Evolutionary conservation across 2,797 vertebrate species (phyloP).

Genomic region (Manis crassicaudata): DNA sequence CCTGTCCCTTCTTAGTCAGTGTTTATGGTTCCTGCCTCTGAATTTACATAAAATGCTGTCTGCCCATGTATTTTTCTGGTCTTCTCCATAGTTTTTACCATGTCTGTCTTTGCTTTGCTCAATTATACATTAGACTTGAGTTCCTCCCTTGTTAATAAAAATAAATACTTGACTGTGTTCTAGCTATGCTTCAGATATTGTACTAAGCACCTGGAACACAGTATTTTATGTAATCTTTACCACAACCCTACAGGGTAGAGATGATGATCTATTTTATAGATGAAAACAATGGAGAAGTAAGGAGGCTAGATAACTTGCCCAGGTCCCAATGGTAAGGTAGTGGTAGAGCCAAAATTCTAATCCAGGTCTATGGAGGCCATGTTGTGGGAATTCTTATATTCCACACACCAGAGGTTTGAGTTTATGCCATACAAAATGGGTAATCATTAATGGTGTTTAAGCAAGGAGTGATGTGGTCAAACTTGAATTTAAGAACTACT

Average conservation of each 20-base stretch:
- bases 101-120: neutral
- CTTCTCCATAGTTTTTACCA: neutral
- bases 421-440: neutral
- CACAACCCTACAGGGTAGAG: neutral
- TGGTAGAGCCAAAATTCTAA: slow-evolving; percentile 14
- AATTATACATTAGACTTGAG: neutral
- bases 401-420: neutral
- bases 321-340: neutral
- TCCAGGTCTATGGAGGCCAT: neutral
- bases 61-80: neutral
- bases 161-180: neutral
- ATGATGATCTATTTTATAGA: neutral
- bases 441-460: neutral
- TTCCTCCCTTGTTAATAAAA: neutral
- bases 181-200: slow-evolving; percentile 16
- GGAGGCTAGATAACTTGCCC: neutral
- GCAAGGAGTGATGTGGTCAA: neutral
- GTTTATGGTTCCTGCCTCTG: neutral
- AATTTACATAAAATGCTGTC: neutral
- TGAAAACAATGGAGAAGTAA: neutral
- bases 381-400: neutral
- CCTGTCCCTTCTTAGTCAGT: neutral
- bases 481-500: slow-evolving; percentile 40
- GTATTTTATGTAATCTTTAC: neutral
- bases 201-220: neutral